phyloP scores from a whole-genome alignment of 2,113 vertebrate genomes.

The Argyrosomus japonicus region DNA sequence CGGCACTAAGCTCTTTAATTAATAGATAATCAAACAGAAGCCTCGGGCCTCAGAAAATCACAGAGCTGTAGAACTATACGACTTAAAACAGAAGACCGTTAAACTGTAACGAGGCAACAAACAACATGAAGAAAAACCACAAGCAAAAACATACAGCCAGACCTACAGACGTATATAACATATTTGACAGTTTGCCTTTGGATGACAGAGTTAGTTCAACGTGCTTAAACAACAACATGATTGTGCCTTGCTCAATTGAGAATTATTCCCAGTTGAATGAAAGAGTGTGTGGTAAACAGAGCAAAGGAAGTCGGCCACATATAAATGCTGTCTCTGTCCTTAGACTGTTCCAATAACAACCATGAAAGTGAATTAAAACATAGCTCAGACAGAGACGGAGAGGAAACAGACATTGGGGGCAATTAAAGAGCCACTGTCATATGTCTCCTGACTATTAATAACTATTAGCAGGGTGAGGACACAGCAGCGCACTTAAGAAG shows the following conservation, averaged over 20 bases:
- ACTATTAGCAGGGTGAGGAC: constrained; percentile 39
- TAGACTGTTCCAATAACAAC: constrained; percentile 23
- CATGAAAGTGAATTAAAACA: constrained; percentile 36
- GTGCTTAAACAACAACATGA: constrained; percentile 21
- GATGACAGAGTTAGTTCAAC: not conserved
- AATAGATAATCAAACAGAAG: constrained; percentile 9
- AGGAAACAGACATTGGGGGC: constrained; percentile 6
- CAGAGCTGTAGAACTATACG: not conserved
- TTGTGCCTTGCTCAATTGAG: constrained; percentile 9
- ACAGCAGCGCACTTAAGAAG: constrained; percentile 41
- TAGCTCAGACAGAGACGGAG: not conserved
- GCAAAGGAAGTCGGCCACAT: constrained; percentile 23
- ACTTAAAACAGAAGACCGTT: constrained; percentile 3
- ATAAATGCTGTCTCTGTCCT: constrained; percentile 30
- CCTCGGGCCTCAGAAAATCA: constrained; percentile 6
- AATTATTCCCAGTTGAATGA: not conserved
- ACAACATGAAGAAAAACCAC: not conserved
- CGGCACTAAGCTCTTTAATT: constrained; percentile 22
- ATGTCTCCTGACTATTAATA: constrained; percentile 57
- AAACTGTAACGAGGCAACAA: constrained; percentile 7
- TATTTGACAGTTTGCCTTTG: constrained; percentile 2
- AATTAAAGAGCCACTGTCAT: constrained; percentile 42
- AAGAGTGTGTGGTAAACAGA: constrained; percentile 10
- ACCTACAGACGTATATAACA: not conserved
- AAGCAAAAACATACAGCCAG: not conserved